These are phyloP conservation scores for Orchesellides sinensis DNA, from an alignment of 2,888 invertebrate genomes.

Conservation along the genomic window DNA sequence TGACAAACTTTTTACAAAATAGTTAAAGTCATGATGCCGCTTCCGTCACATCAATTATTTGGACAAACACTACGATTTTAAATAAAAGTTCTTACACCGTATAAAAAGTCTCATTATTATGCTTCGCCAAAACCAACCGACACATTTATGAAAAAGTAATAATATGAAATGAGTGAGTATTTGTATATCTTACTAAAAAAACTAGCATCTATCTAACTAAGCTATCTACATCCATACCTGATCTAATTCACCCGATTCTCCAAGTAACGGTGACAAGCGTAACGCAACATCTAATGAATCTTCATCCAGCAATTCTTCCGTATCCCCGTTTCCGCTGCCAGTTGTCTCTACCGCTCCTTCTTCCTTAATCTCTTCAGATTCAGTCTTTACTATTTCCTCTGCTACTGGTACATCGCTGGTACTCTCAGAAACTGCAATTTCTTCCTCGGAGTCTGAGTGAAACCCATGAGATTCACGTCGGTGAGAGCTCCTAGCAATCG, in stretches of 20 bases:
- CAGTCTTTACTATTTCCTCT: not conserved
- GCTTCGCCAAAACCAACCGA: too few species aligned
- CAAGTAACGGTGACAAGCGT: not conserved
- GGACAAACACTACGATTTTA: too few species aligned
- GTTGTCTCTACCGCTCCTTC: not conserved
- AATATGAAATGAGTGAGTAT: not conserved
- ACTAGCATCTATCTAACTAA: too few species aligned
- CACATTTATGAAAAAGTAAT: too few species aligned
- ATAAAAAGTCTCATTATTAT: too few species aligned
- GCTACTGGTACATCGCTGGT: not conserved
- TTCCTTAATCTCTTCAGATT: not conserved
- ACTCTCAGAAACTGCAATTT: not conserved
- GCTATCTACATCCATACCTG: slow-evolving; percentile 25
- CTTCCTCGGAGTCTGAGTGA: slow-evolving; percentile 65
- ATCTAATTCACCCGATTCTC: slow-evolving; percentile 2
- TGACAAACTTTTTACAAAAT: not conserved
- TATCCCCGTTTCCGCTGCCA: too few species aligned
- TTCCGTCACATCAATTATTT: not conserved
- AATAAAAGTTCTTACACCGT: too few species aligned
- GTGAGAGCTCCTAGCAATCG: slow-evolving; percentile 20
- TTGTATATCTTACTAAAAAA: too few species aligned
- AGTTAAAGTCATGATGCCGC: not conserved
- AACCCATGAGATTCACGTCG: slow-evolving; percentile 56
- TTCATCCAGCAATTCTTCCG: slow-evolving; percentile 26
- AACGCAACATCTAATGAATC: slow-evolving; percentile 25